Evolutionary conservation across 2,113 vertebrate species (phyloP).

Genomic region (Hippopotamus amphibius): DNA sequence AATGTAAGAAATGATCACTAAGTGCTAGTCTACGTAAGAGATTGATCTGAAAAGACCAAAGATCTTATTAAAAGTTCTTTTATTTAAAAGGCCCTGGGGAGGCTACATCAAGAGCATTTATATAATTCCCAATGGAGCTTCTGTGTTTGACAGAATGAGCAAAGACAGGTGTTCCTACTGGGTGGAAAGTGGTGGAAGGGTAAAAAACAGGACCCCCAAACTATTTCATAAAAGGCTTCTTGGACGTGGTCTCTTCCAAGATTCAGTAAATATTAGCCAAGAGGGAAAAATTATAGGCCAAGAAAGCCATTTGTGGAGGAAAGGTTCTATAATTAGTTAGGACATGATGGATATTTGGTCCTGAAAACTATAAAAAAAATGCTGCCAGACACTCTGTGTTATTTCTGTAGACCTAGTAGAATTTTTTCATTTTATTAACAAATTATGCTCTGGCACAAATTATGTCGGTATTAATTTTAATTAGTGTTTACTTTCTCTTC

Average conservation of each 20-base stretch:
- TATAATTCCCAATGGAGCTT: neutral
- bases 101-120: neutral
- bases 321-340: neutral
- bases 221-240: neutral
- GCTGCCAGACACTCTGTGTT: neutral
- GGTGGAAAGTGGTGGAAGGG: neutral
- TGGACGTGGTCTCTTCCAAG: neutral
- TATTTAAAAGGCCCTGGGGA: neutral
- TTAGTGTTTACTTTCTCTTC: neutral
- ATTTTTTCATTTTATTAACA: neutral
- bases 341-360: neutral
- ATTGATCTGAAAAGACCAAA: neutral
- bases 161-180: neutral
- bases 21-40: neutral
- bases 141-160: neutral
- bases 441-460: neutral
- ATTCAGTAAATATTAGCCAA: neutral
- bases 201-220: neutral
- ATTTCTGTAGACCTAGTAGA: neutral
- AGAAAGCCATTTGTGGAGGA: neutral
- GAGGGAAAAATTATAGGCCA: neutral
- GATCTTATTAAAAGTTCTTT: neutral
- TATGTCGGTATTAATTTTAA: neutral
- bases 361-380: neutral
- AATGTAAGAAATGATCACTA: neutral